A percentile compares a stretch with the other conserved stretches of the same genome.
These are phyloP conservation scores for Lasioglossum malachurum DNA, from an alignment of 2,888 invertebrate species.

Conservation along the genomic window DNA sequence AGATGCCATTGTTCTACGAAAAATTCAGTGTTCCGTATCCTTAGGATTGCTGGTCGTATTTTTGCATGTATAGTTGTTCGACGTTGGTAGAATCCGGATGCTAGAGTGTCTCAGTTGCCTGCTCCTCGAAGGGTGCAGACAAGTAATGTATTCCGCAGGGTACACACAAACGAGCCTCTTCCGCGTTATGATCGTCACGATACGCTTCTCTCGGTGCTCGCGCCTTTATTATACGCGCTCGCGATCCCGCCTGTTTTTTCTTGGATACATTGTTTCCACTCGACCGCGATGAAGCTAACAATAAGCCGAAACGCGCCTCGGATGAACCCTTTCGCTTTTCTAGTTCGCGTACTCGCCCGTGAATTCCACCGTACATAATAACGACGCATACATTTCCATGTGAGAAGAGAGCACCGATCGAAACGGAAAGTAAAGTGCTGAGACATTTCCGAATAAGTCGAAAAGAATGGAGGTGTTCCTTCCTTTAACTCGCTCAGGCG, in stretches of 20 bases:
- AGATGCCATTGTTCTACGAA: neutral
- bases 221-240: constrained; percentile 39
- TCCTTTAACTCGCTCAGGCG: neutral
- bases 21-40: neutral
- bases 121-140: constrained; percentile 32
- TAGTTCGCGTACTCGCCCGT: constrained; percentile 21
- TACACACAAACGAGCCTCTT: constrained; percentile 48
- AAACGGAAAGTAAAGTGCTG: constrained; percentile 53
- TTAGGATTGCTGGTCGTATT: neutral
- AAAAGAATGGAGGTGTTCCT: too few species aligned
- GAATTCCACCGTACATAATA: constrained; percentile 13
- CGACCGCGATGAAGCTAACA: neutral
- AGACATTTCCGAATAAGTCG: neutral
- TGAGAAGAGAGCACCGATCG: constrained; percentile 17
- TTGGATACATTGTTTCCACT: constrained; percentile 32
- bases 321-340: constrained; percentile 64
- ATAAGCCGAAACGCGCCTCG: neutral
- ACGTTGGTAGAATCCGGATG: neutral
- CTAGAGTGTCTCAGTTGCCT: constrained; percentile 12
- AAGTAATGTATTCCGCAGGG: constrained; percentile 37
- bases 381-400: constrained; percentile 52
- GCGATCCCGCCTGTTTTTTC: constrained; percentile 21
- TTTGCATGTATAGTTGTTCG: neutral
- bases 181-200: constrained; percentile 48
- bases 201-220: constrained; percentile 39